A percentile compares a stretch with the other conserved stretches of the same genome.
These are phyloP conservation scores for Lithophane socia DNA, from an alignment of 2,888 invertebrate species.

Conservation along the genomic window DNA sequence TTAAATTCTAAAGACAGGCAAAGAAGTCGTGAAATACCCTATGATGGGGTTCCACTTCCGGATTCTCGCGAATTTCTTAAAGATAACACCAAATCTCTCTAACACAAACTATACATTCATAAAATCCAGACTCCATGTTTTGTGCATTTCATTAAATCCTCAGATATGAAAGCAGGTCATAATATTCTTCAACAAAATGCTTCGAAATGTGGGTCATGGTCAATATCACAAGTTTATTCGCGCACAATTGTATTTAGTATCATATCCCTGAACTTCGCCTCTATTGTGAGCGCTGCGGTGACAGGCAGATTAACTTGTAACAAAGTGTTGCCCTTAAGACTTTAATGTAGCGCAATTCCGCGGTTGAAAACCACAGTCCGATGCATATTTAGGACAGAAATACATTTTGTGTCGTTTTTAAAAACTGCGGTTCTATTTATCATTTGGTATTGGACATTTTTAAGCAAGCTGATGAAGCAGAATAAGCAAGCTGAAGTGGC, in stretches of 20 bases:
- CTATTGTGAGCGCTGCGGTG: slow-evolving; percentile 13
- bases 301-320: slow-evolving; percentile 41
- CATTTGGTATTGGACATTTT: not conserved
- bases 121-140: not conserved
- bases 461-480: too few relatives aligned
- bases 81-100: not conserved
- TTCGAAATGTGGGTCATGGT: slow-evolving; percentile 34
- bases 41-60: not conserved
- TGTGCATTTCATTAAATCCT: not conserved
- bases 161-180: slow-evolving; percentile 5
- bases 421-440: not conserved
- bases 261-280: slow-evolving; percentile 3
- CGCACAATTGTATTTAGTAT: slow-evolving; percentile 16
- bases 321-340: not conserved
- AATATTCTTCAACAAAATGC: not conserved
- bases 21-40: not conserved
- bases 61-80: not conserved
- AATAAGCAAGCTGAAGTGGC: too few relatives aligned
- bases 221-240: slow-evolving; percentile 18
- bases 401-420: not conserved
- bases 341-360: slow-evolving; percentile 5
- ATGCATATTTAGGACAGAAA: not conserved
- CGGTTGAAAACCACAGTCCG: not conserved
- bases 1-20: not conserved
- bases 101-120: not conserved